Evolutionary conservation across 2,888 invertebrate species (phyloP).

Genomic region (Ischnura elegans): DNA sequence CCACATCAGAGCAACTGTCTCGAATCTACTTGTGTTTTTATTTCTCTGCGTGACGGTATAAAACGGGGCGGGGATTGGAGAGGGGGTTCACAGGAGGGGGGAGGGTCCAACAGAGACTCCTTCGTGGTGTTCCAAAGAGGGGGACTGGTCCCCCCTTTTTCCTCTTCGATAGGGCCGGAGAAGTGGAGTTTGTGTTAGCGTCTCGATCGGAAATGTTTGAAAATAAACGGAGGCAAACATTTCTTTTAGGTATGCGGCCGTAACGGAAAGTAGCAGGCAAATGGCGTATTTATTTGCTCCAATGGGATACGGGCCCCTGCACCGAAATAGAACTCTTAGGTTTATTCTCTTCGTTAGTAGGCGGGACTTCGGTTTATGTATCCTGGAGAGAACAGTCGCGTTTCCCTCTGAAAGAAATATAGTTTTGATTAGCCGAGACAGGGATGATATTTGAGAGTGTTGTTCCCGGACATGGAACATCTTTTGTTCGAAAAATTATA

Average conservation of each 20-base stretch:
- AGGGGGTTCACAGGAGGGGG: no score
- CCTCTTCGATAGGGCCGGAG: not conserved
- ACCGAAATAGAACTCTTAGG: slow-evolving; percentile 43
- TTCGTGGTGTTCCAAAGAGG: not conserved
- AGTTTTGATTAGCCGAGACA: slow-evolving; percentile 46
- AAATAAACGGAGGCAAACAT: slow-evolving; percentile 47
- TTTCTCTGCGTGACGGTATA: not conserved
- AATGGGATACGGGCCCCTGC: not conserved
- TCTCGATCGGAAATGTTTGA: slow-evolving; percentile 54
- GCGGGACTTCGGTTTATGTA: slow-evolving; percentile 46
- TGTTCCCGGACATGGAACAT: slow-evolving; percentile 14
- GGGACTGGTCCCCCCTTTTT: not conserved
- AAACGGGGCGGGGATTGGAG: no score
- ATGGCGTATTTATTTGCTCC: slow-evolving; percentile 56
- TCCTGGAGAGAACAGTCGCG: slow-evolving; percentile 45
- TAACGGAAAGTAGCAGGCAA: slow-evolving; percentile 49
- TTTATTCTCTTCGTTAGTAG: slow-evolving; percentile 50
- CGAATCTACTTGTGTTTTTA: not conserved
- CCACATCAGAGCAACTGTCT: not conserved
- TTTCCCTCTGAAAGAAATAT: slow-evolving; percentile 62
- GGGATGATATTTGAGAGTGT: slow-evolving; percentile 10
- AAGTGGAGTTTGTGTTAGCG: slow-evolving; percentile 56
- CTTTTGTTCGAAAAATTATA: not conserved
- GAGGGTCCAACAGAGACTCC: not conserved
- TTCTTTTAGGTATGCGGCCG: slow-evolving; percentile 48